Evolutionary conservation across 2,888 invertebrate species (phyloP), one percentile per base, ranked within the genome.

Genomic region (Vesta saturnalis): DNA sequence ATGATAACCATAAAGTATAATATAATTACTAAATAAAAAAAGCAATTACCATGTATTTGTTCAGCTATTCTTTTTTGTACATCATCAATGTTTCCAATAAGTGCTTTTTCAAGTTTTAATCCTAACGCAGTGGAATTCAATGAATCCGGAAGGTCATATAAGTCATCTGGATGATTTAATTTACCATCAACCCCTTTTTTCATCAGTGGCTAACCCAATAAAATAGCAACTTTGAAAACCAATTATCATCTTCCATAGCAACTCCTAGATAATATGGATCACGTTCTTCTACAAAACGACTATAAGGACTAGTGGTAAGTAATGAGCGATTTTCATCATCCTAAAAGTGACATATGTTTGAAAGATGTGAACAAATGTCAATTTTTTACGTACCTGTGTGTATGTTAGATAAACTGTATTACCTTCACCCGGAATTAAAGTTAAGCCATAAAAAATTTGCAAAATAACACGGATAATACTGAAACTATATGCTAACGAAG

Each of bases 151-250:
- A 96, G 84, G 81, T 95, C 94, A 84, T 91, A 95, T 0, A 96
- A 84, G 82, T 95, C 95, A 77, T 95, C 95, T 0, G 92, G 85
- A 76, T 89, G 89, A 73, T 87, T 88, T 39, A 97, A 81, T 77
- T 90, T 89, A 4, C 92, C 91, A 39, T 89, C 87, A 14, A 90
- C 85, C 0, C 96, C 97, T 85, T 95, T 95, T 66, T 88, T 83
- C 83, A 97, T 91, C 64, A 97, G 83, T 1, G 94, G 93, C 91
- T 89, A 0, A 96, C 95, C 97, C 97, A 97, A 69, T 90, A 86
- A 82, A 97, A 95, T 19, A 92, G 83, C n/a, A 97, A 85, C 79
- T 89, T 90, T 0, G 95, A 94, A 1, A 91, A 78, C 79, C 87
- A 88, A 61, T 89, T 88, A 12, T 87, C 86, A 71, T 91, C 89